Conservation (phyloP, 1,140 invertebrate species). For the Bombus huntii region DNA sequence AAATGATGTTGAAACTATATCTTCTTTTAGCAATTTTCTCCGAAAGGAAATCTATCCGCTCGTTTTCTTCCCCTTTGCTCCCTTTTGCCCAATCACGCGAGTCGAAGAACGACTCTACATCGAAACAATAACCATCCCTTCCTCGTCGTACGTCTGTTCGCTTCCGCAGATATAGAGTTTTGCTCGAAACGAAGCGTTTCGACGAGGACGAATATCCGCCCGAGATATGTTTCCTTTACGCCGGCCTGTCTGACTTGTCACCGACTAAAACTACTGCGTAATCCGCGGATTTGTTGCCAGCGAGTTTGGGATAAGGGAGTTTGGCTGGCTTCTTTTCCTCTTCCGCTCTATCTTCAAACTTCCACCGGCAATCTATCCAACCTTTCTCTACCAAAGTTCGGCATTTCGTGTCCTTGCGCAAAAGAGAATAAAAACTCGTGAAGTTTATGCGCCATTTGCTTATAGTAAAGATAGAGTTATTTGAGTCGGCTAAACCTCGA, state of each 20-base stretch:
- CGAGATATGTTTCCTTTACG: conserved; percentile 10
- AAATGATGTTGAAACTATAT: not conserved
- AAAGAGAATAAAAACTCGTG: not conserved
- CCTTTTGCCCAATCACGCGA: not conserved
- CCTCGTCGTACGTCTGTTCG: not conserved
- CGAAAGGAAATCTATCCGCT: not conserved
- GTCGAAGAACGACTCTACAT: not conserved
- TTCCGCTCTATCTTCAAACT: not conserved
- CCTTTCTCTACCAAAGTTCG: not conserved
- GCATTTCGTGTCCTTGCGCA: not conserved
- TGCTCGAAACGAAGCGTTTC: not conserved
- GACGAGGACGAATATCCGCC: not conserved
- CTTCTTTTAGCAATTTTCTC: not conserved
- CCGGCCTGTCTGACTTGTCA: conserved; percentile 13
- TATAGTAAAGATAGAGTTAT: no score
- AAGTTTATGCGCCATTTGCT: not conserved
- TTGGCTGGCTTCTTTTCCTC: not conserved
- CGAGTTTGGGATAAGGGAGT: not conserved
- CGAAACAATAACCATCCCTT: conserved; percentile 14
- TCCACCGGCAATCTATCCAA: not conserved
- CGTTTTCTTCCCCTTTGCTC: not conserved
- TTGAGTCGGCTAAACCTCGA: no score
- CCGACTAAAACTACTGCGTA: not conserved
- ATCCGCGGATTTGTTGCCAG: not conserved
- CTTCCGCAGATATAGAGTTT: conserved; percentile 4